Conservation (phyloP, 2,797 vertebrate genomes). For the Hippocampus kuda region DNA sequence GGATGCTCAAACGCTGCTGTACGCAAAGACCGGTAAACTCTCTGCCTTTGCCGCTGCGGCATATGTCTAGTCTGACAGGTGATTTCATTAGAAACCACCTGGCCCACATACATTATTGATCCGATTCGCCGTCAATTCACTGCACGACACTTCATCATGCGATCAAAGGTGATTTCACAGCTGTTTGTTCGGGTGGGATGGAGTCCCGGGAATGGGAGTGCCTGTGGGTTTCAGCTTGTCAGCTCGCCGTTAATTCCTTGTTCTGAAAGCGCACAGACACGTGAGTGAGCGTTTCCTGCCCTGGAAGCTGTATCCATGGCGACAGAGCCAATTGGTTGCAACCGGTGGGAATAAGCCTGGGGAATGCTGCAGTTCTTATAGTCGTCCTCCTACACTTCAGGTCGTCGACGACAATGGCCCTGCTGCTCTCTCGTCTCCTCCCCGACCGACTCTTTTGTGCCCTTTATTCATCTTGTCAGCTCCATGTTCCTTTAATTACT, state of each 20-base stretch:
- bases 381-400: conserved; percentile 18
- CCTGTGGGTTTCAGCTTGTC: not conserved
- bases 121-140: conserved; percentile 6
- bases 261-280: conserved; percentile 9
- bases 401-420: conserved; percentile 34
- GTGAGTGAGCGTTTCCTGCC: conserved; percentile 24
- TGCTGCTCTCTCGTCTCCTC: conserved; percentile 15
- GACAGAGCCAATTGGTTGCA: conserved; percentile 22
- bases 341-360: conserved; percentile 3
- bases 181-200: not conserved
- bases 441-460: conserved; percentile 9
- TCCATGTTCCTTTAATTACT: conserved; percentile 10
- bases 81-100: conserved; percentile 6
- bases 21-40: conserved; percentile 20
- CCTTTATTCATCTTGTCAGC: conserved; percentile 38
- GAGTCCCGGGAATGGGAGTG: not conserved
- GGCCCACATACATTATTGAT: conserved; percentile 4
- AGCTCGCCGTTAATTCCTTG: conserved; percentile 2
- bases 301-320: conserved; percentile 49
- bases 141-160: not conserved
- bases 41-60: not conserved
- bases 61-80: conserved; percentile 9
- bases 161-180: not conserved
- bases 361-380: conserved; percentile 15
- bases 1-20: not conserved